Evolutionary conservation across 2,888 invertebrate genomes (phyloP), one percentile per base, ranked within the genome.

Genomic region (Macrophya alboannulata): DNA sequence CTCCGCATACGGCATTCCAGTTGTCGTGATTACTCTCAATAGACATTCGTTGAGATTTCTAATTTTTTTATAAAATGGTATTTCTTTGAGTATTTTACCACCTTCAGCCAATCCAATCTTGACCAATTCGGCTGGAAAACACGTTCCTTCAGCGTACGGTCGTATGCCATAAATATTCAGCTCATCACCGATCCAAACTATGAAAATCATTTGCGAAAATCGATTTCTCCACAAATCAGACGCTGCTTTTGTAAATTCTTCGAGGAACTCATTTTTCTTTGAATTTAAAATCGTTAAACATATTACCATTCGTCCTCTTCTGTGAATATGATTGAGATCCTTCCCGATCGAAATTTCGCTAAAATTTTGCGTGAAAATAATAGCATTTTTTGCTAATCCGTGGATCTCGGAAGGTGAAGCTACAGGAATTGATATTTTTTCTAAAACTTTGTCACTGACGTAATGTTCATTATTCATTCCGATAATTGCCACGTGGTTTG

Each of bases 121-220:
- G 8, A 59, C 17, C 17, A 81, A 10, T 45, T 51, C 21, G n/a
- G 55, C 31, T 40, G 81, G 81, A 59, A 81, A 81, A 37, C 81
- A 81, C 4, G 55, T 59, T 4, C 62, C 77, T 74, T 17, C n/a
- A 25, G n/a, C 31, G n/a, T 76, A 84, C 51, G 45, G 48, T 45
- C 51, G 43, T 45, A 71, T 31, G 12, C 40, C 45, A 21, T 68
- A 84, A 37, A 51, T 31, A 48, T 17, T 72, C 9, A 68, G 37
- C 71, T 68, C 55, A n/a, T 74, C 37, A 45, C 59, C 62, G 62
- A 62, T 83, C 87, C 88, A 87, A 87, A 59, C 48, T 65, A 71
- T 48, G 59, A 62, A 79, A 5, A 84, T 74, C 31, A 86, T 84
- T 62, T 74, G 65, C 62, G 76, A 51, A 45, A 68, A 59, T 71